Conservation (phyloP, 2,888 invertebrate genomes). For the Hydropsyche betteni region DNA sequence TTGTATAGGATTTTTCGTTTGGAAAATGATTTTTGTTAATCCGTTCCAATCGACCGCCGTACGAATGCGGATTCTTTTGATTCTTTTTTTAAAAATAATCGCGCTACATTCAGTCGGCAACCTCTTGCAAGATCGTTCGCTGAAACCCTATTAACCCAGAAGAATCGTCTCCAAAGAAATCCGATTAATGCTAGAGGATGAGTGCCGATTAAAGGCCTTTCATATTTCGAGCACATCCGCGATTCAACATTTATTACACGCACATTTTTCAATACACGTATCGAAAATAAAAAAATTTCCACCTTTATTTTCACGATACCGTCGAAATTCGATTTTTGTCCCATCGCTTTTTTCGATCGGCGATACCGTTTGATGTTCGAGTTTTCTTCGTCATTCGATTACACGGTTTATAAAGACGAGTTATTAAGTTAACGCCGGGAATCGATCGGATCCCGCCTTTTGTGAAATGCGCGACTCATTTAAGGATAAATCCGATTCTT, state of each 20-base stretch:
- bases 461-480: slow-evolving; percentile 6
- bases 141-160: slow-evolving; percentile 18
- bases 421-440: slow-evolving; percentile 19
- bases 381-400: slow-evolving; percentile 20
- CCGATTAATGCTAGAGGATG: slow-evolving; percentile 27
- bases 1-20: too few species aligned
- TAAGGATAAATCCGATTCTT: slow-evolving; percentile 15
- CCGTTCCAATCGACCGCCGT: too few species aligned
- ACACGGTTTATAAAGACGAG: slow-evolving; percentile 12
- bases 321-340: too few species aligned
- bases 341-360: background rate
- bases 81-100: background rate
- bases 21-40: too few species aligned
- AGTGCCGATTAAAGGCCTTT: slow-evolving; percentile 9
- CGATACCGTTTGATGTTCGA: slow-evolving; percentile 21
- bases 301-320: too few species aligned
- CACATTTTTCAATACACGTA: too few species aligned
- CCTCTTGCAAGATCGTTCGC: background rate
- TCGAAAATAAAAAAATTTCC: too few species aligned
- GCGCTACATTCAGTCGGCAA: slow-evolving; percentile 1
- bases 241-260: too few species aligned
- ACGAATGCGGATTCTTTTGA: too few species aligned
- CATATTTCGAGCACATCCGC: background rate
- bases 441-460: background rate
- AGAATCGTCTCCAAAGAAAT: slow-evolving; percentile 10